These are phyloP conservation scores for Labroides dimidiatus DNA, from an alignment of 2,797 vertebrate genomes.

Conservation along the genomic window DNA sequence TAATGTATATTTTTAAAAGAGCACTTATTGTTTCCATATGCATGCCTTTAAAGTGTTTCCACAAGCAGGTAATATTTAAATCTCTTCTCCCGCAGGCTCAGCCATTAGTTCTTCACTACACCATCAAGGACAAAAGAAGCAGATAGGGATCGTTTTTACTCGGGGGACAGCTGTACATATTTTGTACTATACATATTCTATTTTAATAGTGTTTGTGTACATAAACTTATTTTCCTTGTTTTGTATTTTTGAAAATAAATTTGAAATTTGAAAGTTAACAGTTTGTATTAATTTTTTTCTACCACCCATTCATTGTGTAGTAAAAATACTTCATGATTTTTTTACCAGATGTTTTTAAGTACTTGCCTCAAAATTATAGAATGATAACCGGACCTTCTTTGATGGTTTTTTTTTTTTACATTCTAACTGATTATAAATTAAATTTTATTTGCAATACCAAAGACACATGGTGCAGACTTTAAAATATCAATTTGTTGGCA, in stretches of 20 bases:
- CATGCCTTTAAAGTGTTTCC: not conserved
- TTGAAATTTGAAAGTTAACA: conserved; percentile 61
- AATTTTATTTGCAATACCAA: no score
- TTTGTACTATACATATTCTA: conserved; percentile 89
- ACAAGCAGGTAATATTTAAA: not conserved
- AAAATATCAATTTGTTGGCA: no score
- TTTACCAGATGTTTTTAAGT: no score
- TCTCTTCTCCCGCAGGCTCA: conserved; percentile 84
- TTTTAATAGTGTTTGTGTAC: conserved; percentile 90
- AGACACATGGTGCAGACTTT: no score
- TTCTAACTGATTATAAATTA: no score
- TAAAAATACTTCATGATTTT: not conserved
- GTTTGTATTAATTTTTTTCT: not conserved
- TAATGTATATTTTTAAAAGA: no score
- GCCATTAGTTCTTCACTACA: conserved; percentile 94
- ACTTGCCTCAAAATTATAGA: no score
- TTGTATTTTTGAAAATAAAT: conserved; percentile 90
- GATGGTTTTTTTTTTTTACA: no score
- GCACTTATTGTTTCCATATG: no score
- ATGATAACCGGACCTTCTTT: no score
- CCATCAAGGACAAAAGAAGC: conserved; percentile 92
- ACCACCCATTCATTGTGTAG: no score
- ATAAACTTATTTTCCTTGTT: conserved; percentile 87
- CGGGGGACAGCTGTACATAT: conserved; percentile 81
- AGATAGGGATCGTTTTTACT: conserved; percentile 78